Base-by-base conservation (phyloP, 2,888 invertebrate genomes). In the Melipona beecheii region DNA sequence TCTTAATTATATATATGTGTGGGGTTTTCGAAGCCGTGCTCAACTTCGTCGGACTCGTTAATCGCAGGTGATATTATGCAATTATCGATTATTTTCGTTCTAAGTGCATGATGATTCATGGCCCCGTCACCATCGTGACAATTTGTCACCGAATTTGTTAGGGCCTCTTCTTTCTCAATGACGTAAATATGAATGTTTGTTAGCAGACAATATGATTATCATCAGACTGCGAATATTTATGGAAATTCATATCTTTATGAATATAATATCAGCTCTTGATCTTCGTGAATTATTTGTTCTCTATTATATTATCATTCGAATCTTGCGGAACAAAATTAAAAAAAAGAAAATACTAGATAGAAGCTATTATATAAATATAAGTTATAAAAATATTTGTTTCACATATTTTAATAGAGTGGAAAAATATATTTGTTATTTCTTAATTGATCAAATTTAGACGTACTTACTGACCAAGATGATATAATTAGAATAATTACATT, bases 101-200 rank as follows among this genome's bases (percentile, higher is more conserved):
- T 78, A 68, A 84, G 81, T 85, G 86, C 78, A 50, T 64, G 66
- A 78, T 60, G 60, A 82, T 76, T 82, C 72, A 71, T 84, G 90
- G 90, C 91, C 90, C 91, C 88, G 84, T 85, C 90, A 91, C 91
- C 91, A 83, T 65, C 36, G 65, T 75, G 74, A 79, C 70, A 69
- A 80, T 80, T 86, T 68, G 78, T 77, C 80, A 70, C 50, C 71
- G 49, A 15, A 4, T 66, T 65, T 76, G 66, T 87, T 86, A 84
- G 76, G 74, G 69, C 80, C 75, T 80, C 19, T 78, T 50, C n/a
- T 64, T 6, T 19, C 71, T 64, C 60, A 21, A 27, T 62, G n/a
- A 75, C 49, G 69, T 65, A 36, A 15, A 36, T 56, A 36, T 9
- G 64, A 52, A 49, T 9, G 64, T 24, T 54, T 60, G 69, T 75